Conservation (phyloP, 2,113 vertebrate genomes). For the Mobula birostris region DNA sequence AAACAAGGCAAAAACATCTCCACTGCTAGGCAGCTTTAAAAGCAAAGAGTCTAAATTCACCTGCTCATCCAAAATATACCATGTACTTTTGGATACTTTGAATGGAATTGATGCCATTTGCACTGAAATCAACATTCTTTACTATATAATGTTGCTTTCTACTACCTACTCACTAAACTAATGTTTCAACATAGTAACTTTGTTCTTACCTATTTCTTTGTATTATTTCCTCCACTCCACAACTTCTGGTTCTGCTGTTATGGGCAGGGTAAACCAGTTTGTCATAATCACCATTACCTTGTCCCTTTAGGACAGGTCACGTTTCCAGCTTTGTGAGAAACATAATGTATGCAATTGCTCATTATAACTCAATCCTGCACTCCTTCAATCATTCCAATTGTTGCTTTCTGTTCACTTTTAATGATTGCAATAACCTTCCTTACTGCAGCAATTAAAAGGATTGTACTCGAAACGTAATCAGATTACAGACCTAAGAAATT, state of each 20-base stretch:
- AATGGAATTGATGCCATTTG: not conserved
- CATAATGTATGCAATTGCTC: not conserved
- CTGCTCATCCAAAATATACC: not conserved
- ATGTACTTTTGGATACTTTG: not conserved
- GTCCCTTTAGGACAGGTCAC: not conserved
- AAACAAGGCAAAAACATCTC: not conserved
- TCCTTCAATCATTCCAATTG: not conserved
- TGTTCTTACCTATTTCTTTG: not conserved
- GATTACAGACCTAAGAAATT: not conserved
- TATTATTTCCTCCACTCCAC: too few species aligned
- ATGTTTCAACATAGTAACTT: not conserved
- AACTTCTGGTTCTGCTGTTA: not conserved
- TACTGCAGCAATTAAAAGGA: not conserved
- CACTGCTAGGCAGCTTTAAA: not conserved
- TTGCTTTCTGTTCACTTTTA: not conserved
- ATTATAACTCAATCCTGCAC: not conserved
- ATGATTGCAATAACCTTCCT: not conserved
- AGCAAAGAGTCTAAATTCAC: not conserved
- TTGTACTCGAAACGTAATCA: not conserved
- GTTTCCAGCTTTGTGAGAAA: not conserved
- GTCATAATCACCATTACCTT: not conserved
- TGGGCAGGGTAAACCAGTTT: not conserved
- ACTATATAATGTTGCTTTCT: not conserved
- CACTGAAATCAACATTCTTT: not conserved
- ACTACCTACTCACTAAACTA: not conserved